phyloP scores from a whole-genome alignment of 2,113 vertebrate species.

The Callaeas wilsoni region DNA sequence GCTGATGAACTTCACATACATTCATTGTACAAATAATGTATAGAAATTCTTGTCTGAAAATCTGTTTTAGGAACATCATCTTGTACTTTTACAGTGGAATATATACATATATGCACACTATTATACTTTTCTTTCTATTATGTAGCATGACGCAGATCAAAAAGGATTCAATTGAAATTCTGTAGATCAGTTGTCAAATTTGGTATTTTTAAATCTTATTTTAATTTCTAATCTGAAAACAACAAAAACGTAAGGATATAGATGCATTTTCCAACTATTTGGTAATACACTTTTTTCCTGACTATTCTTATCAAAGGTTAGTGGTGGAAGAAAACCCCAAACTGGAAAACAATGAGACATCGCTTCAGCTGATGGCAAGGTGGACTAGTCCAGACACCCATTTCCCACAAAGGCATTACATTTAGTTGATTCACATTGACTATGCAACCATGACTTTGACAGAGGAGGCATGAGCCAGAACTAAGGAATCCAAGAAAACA shows the following conservation, averaged over 20 bases:
- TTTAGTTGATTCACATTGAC: background rate
- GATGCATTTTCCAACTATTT: background rate
- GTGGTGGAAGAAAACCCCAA: background rate
- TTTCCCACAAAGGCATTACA: background rate
- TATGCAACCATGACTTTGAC: background rate
- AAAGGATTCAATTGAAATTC: background rate
- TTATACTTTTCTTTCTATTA: background rate
- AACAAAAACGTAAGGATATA: background rate
- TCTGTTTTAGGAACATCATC: background rate
- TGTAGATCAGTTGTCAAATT: background rate
- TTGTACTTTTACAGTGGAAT: background rate
- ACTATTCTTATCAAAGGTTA: background rate
- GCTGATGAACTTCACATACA: background rate
- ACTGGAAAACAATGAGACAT: background rate
- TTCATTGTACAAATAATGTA: background rate
- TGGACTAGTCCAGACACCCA: background rate
- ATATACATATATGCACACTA: background rate
- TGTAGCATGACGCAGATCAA: background rate
- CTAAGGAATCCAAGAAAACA: background rate
- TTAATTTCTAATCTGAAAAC: background rate
- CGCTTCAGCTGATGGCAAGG: background rate
- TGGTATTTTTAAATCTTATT: background rate
- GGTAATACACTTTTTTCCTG: background rate
- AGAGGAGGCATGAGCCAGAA: background rate
- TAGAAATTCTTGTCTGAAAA: background rate